Base-by-base conservation (phyloP, 2,113 vertebrate species). In the Xyrauchen texanus region DNA sequence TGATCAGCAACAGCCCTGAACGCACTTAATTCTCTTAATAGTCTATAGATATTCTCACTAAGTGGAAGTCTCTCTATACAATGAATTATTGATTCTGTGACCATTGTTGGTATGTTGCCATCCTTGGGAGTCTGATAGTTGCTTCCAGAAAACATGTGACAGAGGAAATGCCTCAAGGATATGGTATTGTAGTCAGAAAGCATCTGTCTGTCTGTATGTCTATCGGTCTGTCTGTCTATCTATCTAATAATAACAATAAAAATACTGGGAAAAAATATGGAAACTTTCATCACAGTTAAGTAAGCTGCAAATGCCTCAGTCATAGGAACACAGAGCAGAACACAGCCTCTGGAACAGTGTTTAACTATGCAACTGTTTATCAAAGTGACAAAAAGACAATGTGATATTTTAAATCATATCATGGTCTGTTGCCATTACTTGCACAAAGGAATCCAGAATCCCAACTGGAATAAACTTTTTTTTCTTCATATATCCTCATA, bases 271-370 rank as follows among this genome's bases (percentile, higher is more conserved):
- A 34, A 34, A 34, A 34, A 34, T 34, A 34, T 34, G 21, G 21
- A 34, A 34, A 34, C 21, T 34, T 34, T 34, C 21, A 34, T 34
- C 3, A 34, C 21, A 34, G 21, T 10, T 71, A 77, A 16, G 46
- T 70, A 58, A 77, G 16, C 21, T 51, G 51, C 58, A 71, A 70
- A 81, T 13, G 13, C 57, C 42, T 63, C 7, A 13, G 16, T 46
- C 52, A 46, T n/a, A 4, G 21, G 21, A 34, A 34, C 21, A 42
- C 6, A 6, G 68, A 60, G 61, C 49, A 63, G 58, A 76, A n/a
- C n/a, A n/a, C n/a, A 57, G 72, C 65, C 16, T 64, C 65, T 81
- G 46, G 71, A 76, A 68, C 11, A n/a, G 11, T 46, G 6, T 34
- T 34, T 34, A 34, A 1, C 21, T 34, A 34, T 34, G 21, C 21